Base-by-base conservation (phyloP, 1,140 invertebrate species). In the Drosophila obscura region DNA sequence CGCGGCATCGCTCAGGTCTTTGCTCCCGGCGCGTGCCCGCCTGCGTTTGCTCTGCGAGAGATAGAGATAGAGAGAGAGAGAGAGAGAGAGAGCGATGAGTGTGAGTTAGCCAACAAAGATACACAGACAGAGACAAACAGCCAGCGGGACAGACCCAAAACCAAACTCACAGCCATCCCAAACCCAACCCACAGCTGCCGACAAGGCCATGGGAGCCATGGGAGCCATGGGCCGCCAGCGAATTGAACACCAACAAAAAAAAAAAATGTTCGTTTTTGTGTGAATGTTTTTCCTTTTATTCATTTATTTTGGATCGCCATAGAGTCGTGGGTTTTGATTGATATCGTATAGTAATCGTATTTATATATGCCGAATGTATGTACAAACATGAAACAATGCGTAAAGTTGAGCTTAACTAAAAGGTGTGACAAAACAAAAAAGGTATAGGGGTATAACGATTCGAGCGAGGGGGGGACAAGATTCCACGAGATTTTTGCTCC, bases 1-100 rank as follows among this genome's bases (percentile, higher is more conserved):
- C 6, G 95, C 94, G 52, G 95, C 94, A 69, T 95, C 94, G 87
- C 95, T 94, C 0, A 73, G 58, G 61, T 88, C 79, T 73, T 87
- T 87, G 22, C 53, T 57, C 13, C 57, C 76, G 15, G 67, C 75
- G 31, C 83, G 68, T 16, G 79, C 48, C 2, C 46, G 73, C 44
- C 73, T 39, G 1, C 44, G 57, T 15, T 75, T 66, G 41, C 39
- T 48, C 79, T 79, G 55, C 22, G 15, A 59, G 13, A 69, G 51
- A 35, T 24, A 59, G n/a, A 63, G 3, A 68, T 2, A 31, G 11
- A 64, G 3, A 59, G n/a, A 15, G 24, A 31, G 45, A 43, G 55
- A 67, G 22, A 51, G 53, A 44, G 16, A 55, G 19, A 55, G 44
- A 60, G 31, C 31, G 11, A 61, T 28, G 26, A 28, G 26, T 71